Evolutionary conservation across 2,888 invertebrate genomes (phyloP).

Genomic region (Thera britannica): DNA sequence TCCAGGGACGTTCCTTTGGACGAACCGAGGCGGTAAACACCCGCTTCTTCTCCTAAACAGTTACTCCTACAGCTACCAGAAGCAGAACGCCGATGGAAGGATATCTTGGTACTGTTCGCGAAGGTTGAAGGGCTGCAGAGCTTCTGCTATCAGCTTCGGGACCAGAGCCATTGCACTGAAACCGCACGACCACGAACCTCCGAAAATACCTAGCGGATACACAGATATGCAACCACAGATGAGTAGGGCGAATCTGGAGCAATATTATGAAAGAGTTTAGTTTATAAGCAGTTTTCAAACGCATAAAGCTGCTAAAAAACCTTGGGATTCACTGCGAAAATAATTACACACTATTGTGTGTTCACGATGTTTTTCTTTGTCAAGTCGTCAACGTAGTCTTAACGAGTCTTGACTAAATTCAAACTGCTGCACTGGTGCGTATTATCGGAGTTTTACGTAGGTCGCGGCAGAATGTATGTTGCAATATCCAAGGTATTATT

Average conservation of each 20-base stretch:
- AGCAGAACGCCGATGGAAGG: constrained; percentile 73
- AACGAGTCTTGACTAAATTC: too few species aligned
- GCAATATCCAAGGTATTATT: too few species aligned
- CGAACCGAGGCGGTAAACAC: constrained; percentile 75
- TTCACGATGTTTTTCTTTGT: too few species aligned
- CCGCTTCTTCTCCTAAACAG: constrained; percentile 69
- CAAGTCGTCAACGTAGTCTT: too few species aligned
- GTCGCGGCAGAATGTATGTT: too few species aligned
- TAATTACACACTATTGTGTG: too few species aligned
- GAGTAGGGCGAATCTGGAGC: constrained; percentile 12
- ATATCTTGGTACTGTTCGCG: constrained; percentile 79
- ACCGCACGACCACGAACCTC: constrained; percentile 70
- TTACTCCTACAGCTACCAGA: constrained; percentile 78
- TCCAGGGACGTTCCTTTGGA: constrained; percentile 74
- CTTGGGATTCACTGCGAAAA: too few species aligned
- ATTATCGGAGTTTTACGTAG: too few species aligned
- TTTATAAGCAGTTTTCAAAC: background rate
- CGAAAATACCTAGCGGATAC: constrained; percentile 51
- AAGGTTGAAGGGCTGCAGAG: constrained; percentile 73
- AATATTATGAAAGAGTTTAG: constrained; percentile 15
- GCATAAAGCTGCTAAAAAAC: too few species aligned
- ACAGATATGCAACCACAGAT: constrained; percentile 24
- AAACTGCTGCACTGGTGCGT: too few species aligned
- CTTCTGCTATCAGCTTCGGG: constrained; percentile 71
- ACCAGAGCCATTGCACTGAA: constrained; percentile 58